These are phyloP conservation scores for Dryas iulia DNA, from an alignment of 1,140 invertebrate genomes.

Conservation along the genomic window DNA sequence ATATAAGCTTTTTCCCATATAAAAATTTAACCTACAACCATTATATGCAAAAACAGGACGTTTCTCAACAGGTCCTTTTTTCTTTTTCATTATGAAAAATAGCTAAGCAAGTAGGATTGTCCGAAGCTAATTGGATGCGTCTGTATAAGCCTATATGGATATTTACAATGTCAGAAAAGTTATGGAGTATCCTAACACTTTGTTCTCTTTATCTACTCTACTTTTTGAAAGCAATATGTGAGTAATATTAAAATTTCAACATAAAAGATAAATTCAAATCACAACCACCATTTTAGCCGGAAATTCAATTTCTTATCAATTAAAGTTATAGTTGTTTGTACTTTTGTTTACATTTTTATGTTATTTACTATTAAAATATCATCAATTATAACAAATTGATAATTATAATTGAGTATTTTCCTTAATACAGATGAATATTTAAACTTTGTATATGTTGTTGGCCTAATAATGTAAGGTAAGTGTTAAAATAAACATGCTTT, in stretches of 20 bases:
- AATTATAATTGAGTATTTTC: background rate
- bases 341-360: background rate
- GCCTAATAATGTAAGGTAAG: background rate
- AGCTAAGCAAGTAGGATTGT: no score
- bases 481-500: background rate
- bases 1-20: no score
- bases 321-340: background rate
- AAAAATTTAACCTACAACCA: no score
- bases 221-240: no score
- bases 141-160: no score
- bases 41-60: no score
- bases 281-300: background rate
- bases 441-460: background rate
- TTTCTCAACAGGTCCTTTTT: no score
- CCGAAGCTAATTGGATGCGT: no score
- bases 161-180: no score
- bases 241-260: background rate
- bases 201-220: no score
- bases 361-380: background rate
- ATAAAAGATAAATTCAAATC: background rate
- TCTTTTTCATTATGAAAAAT: no score
- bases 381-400: background rate
- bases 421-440: background rate
- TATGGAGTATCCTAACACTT: no score
- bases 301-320: background rate